Evolutionary conservation across 2,888 invertebrate species (phyloP), one percentile per base, ranked within the genome.

Genomic region (Cerceris rybyensis): DNA sequence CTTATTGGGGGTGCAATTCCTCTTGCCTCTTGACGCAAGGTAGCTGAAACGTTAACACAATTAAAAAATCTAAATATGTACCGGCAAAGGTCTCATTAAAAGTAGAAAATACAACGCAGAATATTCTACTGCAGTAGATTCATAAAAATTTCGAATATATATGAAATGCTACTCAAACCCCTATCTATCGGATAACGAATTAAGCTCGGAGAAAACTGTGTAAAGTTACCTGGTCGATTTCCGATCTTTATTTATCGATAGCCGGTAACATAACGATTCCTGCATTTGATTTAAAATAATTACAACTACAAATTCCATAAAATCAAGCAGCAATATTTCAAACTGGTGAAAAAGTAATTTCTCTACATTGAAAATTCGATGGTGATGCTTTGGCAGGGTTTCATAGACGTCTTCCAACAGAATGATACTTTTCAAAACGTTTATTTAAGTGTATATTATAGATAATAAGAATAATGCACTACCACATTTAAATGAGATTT

Each of bases 381-480:
- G 28, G 4, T 28, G 28, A 28, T 4, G 28, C 28, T 2, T 28
- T 28, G 28, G 28, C 28, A 28, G 28, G 28, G 28, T 28, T 28
- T 28, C 28, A 28, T 28, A 28, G 28, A 28, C 28, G 28, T 28
- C 28, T 4, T 4, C 7, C 43, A 1, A 5, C 28, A 28, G 28
- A 28, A 28, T 68, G 16, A 49, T 46, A 70, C 63, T 67, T 82
- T 78, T 67, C 28, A 70, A 71, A 80, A 72, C 72, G 73, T 86
- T 85, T 85, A 85, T 86, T 85, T 72, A 52, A 85, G 76, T 75
- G 69, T 72, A 73, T 75, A 72, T 81, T 83, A 86, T 76, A 77
- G 70, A 73, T 75, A 81, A 76, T 78, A 73, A 74, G 71, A 81
- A 76, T 81, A 86, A 85, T 74, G 75, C 70, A 50, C 64, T 86